These are phyloP conservation scores for Amphilophus citrinellus DNA, from an alignment of 2,113 vertebrate species.

Conservation along the genomic window DNA sequence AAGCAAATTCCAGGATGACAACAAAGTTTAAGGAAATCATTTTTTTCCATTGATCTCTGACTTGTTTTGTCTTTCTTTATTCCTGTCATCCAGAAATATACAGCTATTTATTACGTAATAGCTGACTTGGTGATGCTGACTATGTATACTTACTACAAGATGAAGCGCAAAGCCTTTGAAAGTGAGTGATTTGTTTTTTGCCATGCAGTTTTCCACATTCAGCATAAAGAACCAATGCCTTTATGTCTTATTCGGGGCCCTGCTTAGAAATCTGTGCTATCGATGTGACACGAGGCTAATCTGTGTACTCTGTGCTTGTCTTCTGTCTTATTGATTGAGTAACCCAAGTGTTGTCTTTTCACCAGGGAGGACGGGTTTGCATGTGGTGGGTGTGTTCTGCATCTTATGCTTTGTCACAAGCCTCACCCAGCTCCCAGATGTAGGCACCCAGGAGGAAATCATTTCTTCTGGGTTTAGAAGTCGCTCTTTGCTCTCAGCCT, in stretches of 20 bases:
- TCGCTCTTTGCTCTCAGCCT: slow-evolving; percentile 80
- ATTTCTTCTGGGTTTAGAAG: slow-evolving; percentile 60
- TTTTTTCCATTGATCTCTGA: neutral
- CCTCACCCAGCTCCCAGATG: slow-evolving; percentile 39
- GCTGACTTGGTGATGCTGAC: slow-evolving; percentile 90
- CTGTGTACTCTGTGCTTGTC: neutral
- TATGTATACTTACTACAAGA: slow-evolving; percentile 89
- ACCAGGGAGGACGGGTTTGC: slow-evolving; percentile 69
- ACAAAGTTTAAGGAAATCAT: neutral
- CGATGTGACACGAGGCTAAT: neutral
- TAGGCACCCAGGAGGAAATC: neutral
- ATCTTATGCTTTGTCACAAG: slow-evolving; percentile 71
- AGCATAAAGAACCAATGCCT: neutral
- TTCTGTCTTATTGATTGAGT: neutral
- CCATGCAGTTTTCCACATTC: neutral
- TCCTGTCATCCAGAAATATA: slow-evolving; percentile 85
- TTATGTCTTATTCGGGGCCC: neutral
- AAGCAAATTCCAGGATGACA: neutral
- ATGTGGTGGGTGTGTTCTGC: slow-evolving; percentile 76
- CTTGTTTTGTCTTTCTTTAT: neutral
- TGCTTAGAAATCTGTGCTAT: neutral
- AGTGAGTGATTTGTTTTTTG: slow-evolving; percentile 44
- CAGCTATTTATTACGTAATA: slow-evolving; percentile 91
- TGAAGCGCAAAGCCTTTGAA: slow-evolving; percentile 74
- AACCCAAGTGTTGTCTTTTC: slow-evolving; percentile 12